Evolutionary conservation across 2,888 invertebrate species (phyloP).

Genomic region (Alviniconcha strummeri): DNA sequence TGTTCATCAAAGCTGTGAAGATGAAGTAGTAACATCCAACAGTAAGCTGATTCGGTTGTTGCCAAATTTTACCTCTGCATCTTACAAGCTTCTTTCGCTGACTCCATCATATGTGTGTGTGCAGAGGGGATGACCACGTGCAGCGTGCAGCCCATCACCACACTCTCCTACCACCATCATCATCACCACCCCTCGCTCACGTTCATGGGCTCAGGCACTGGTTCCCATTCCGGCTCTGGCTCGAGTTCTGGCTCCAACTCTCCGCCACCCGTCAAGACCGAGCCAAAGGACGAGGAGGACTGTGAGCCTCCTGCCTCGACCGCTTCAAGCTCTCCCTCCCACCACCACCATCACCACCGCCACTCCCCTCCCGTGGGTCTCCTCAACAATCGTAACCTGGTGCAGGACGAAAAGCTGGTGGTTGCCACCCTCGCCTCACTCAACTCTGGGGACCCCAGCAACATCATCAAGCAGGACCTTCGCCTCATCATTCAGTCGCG

Average conservation of each 20-base stretch:
- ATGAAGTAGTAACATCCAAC: no score
- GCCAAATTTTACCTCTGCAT: no score
- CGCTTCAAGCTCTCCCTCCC: neutral
- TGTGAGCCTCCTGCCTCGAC: no score
- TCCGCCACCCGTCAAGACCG: slow-evolving; percentile 18
- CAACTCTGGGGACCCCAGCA: slow-evolving; percentile 49
- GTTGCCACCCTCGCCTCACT: slow-evolving; percentile 52
- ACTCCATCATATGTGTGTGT: neutral
- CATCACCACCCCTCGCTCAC: slow-evolving; percentile 18
- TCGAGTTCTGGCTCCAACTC: slow-evolving; percentile 35
- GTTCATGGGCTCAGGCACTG: slow-evolving; percentile 29
- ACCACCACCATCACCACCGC: slow-evolving; percentile 35
- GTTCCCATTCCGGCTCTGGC: slow-evolving; percentile 34
- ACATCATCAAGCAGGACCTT: slow-evolving; percentile 59
- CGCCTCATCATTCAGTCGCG: slow-evolving; percentile 56
- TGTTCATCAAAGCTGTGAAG: no score
- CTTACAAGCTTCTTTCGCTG: no score
- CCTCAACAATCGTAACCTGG: slow-evolving; percentile 40
- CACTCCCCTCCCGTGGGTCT: slow-evolving; percentile 38
- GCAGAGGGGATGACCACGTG: slow-evolving; percentile 34
- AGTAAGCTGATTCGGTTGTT: no score
- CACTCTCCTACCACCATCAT: slow-evolving; percentile 10
- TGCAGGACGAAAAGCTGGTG: slow-evolving; percentile 51
- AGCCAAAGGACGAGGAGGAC: slow-evolving; percentile 5
- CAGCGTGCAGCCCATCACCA: slow-evolving; percentile 31